These are phyloP conservation scores for Pithys albifrons DNA, from an alignment of 2,113 vertebrate genomes.

Conservation along the genomic window DNA sequence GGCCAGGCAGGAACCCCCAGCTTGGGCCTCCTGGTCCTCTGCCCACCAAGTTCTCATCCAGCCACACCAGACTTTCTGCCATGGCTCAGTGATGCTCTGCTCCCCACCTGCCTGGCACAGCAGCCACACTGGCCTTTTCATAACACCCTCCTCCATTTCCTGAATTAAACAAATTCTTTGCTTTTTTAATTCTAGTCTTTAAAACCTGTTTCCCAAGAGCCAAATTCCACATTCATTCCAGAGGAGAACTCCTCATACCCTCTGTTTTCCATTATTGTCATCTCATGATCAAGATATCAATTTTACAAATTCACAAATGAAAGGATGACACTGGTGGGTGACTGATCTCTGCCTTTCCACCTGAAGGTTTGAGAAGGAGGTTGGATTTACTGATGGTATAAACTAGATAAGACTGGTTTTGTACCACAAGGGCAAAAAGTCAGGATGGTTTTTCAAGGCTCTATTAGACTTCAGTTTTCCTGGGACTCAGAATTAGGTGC, in stretches of 20 bases:
- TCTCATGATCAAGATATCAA: too few species aligned
- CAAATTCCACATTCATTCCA: not conserved
- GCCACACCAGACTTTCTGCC: not conserved
- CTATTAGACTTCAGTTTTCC: not conserved
- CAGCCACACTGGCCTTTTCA: not conserved
- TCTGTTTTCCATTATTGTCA: too few species aligned
- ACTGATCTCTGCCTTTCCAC: not conserved
- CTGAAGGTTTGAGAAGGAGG: not conserved
- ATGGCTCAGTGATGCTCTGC: not conserved
- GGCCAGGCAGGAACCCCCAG: not conserved
- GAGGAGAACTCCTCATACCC: too few species aligned
- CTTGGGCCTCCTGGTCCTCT: not conserved
- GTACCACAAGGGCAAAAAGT: not conserved
- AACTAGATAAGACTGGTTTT: not conserved
- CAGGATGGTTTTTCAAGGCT: not conserved
- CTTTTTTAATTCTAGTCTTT: not conserved
- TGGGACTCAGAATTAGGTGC: not conserved
- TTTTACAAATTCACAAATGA: not conserved
- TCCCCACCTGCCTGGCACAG: not conserved
- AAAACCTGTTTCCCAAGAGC: not conserved
- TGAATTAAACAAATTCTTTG: not conserved
- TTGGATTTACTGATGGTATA: not conserved
- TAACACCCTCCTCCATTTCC: not conserved
- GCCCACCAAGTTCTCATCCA: not conserved
- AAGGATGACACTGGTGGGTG: not conserved